Conservation (phyloP, 2,888 invertebrate genomes). For the Bimastos eiseni region DNA sequence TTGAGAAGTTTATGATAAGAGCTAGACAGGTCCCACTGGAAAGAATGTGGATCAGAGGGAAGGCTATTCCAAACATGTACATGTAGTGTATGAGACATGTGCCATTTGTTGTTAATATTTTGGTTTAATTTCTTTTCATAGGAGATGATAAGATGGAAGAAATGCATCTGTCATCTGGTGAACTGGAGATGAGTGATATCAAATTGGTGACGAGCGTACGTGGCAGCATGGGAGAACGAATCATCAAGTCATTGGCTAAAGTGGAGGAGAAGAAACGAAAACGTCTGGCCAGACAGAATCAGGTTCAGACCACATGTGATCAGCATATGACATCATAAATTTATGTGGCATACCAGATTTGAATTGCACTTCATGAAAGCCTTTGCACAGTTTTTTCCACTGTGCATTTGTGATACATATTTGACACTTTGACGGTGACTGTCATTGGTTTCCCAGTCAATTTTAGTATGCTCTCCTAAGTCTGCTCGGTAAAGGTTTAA, state of each 20-base stretch:
- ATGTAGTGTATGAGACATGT: neutral
- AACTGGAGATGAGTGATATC: conserved; percentile 24
- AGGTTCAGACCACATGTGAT: conserved; percentile 46
- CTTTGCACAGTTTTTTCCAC: neutral
- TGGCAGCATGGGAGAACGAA: conserved; percentile 60
- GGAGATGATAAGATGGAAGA: neutral
- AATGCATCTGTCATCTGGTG: conserved; percentile 19
- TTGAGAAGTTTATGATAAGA: no score
- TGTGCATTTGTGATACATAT: neutral
- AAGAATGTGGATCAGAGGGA: no score
- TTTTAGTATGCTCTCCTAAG: no score
- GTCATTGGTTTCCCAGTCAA: no score
- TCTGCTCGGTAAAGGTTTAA: no score
- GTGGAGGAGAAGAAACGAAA: conserved; percentile 61
- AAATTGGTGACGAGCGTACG: conserved; percentile 53
- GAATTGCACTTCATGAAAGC: no score
- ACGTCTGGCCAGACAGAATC: conserved; percentile 54
- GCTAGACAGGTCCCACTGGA: no score
- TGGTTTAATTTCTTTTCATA: neutral
- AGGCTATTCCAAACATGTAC: no score
- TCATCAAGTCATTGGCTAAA: conserved; percentile 58
- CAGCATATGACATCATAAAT: neutral
- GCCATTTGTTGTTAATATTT: neutral
- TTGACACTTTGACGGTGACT: no score
- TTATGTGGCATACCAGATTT: neutral